Evolutionary conservation across 2,113 vertebrate species (phyloP).

Genomic region (Limnothrissa miodon): DNA sequence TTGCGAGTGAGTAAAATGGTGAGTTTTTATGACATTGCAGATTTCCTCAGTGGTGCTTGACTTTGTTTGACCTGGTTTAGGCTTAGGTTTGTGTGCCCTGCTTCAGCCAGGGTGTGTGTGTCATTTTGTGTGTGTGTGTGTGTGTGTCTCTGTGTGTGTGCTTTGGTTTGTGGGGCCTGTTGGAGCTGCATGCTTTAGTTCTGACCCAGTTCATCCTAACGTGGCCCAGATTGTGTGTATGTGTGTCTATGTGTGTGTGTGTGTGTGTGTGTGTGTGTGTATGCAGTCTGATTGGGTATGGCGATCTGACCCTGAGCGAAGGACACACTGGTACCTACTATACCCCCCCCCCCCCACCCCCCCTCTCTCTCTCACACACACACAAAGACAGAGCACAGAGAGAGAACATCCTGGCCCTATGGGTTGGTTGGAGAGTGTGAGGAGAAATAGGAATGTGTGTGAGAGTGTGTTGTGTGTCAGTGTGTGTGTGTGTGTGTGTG

Average conservation of each 20-base stretch:
- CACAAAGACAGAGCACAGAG: background rate
- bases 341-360: background rate
- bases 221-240: background rate
- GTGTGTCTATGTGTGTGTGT: conserved; percentile 7
- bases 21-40: background rate
- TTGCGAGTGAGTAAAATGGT: background rate
- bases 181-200: background rate
- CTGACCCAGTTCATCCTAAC: background rate
- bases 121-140: no score
- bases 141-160: no score
- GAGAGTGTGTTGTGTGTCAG: background rate
- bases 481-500: background rate
- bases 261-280: conserved; percentile 11
- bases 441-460: no score
- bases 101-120: no score
- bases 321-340: background rate
- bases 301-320: background rate
- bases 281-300: background rate
- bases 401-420: background rate
- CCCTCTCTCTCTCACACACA: background rate
- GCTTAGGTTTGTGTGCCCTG: no score
- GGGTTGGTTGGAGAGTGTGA: no score
- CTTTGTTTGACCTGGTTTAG: background rate
- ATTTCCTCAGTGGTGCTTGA: background rate
- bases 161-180: background rate